Evolutionary conservation across 2,113 vertebrate species (phyloP), one percentile per base, ranked within the genome.

Genomic region (Ameiurus melas): DNA sequence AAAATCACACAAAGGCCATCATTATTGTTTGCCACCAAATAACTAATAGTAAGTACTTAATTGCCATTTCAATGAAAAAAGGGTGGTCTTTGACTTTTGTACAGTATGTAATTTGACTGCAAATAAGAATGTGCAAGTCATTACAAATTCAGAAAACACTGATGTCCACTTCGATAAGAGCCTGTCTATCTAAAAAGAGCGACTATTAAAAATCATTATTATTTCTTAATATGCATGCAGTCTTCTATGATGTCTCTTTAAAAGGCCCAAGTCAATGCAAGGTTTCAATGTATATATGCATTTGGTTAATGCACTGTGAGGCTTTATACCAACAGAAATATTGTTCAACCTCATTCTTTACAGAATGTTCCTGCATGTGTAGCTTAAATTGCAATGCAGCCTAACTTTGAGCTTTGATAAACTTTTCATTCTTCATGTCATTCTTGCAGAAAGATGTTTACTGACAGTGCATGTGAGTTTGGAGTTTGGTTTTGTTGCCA

Each of bases 261-360:
- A 86, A 86, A n/a, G 33, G 43, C 68, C 70, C 6, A 68, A 66
- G 27, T 47, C 19, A 30, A 30, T 10, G 14, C 17, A 8, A 53
- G 57, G 57, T 39, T 77, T 51, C 66, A 39, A 1, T 88, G 70
- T 83, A 62, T 83, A 75, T 89, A 78, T 91, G 86, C 88, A 87
- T 87, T 91, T 81, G 78, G 43, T 89, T 47, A 79, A 83, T 87
- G 87, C 88, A 89, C 90, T 89, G 83, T 91, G 88, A 91, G 33
- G 22, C 73, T 84, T 83, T 79, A 85, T 83, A 81, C 75, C 84
- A 80, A 85, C 66, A 85, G 64, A 85, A 82, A 57, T 75, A 51
- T 53, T 89, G 81, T 81, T 80, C 22, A 77, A 30, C 57, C 20
- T 80, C 12, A 60, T 51, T 88, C 64, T 62, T 79, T 84, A 66